phyloP scores from a whole-genome alignment of 2,888 invertebrate genomes.

The Laspeyria flexula region DNA sequence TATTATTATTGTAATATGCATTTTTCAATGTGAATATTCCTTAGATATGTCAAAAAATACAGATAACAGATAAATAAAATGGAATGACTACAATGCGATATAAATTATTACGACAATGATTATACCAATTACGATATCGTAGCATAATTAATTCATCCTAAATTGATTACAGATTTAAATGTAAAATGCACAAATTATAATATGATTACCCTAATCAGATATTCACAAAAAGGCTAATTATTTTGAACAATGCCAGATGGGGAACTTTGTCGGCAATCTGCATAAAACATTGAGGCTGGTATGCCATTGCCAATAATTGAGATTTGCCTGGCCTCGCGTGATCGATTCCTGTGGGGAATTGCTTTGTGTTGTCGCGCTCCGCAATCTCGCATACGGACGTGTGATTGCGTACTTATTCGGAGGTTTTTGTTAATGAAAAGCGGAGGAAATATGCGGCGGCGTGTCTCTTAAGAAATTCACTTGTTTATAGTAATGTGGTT shows the following conservation, averaged over 20 bases:
- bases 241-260: neutral
- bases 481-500: constrained; percentile 20
- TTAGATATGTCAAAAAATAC: too few species aligned
- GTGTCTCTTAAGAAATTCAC: constrained; percentile 39
- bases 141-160: constrained; percentile 24
- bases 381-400: constrained; percentile 47
- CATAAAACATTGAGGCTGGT: constrained; percentile 49
- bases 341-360: constrained; percentile 68
- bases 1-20: too few species aligned
- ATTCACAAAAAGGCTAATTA: constrained; percentile 25
- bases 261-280: constrained; percentile 2
- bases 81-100: too few species aligned
- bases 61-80: too few species aligned
- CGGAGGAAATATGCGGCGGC: constrained; percentile 53
- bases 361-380: constrained; percentile 56
- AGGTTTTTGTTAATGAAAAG: constrained; percentile 54
- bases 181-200: neutral
- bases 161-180: neutral
- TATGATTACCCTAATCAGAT: constrained; percentile 16
- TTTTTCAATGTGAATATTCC: too few species aligned
- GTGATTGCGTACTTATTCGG: constrained; percentile 53
- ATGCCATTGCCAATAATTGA: constrained; percentile 63
- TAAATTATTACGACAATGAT: too few species aligned
- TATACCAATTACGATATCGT: constrained; percentile 1
- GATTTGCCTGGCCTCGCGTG: constrained; percentile 68